Conservation (phyloP, 2,797 vertebrate genomes). For the Sebastolobus alascanus region DNA sequence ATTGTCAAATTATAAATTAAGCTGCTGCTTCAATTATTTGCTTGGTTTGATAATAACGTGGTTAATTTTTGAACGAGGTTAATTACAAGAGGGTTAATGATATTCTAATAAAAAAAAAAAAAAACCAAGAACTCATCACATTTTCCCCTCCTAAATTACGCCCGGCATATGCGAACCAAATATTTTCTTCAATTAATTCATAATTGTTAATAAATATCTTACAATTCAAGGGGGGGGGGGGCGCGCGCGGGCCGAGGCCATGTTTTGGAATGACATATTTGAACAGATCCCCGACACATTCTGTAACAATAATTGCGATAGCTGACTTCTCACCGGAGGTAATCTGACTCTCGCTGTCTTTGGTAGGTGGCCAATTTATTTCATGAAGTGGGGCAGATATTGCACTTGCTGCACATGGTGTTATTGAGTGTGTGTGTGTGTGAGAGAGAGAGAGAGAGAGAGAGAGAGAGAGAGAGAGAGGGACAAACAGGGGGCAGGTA, state of each 20-base stretch:
- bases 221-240: slow-evolving; percentile 39
- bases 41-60: slow-evolving; percentile 87
- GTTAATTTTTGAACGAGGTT: slow-evolving; percentile 89
- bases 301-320: slow-evolving; percentile 75
- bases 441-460: slow-evolving; percentile 17
- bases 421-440: slow-evolving; percentile 46
- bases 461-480: slow-evolving; percentile 36
- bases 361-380: slow-evolving; percentile 83
- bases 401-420: slow-evolving; percentile 63
- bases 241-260: slow-evolving; percentile 37
- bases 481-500: slow-evolving; percentile 80
- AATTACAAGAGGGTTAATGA: slow-evolving; percentile 88
- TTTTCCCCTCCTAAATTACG: slow-evolving; percentile 76
- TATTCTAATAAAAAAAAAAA: slow-evolving; percentile 84
- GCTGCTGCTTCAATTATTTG: slow-evolving; percentile 87
- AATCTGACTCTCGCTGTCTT: slow-evolving; percentile 77
- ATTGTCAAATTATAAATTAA: slow-evolving; percentile 88
- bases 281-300: slow-evolving; percentile 76
- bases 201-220: slow-evolving; percentile 84
- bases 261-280: slow-evolving; percentile 77
- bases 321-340: slow-evolving; percentile 74
- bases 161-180: slow-evolving; percentile 79
- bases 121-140: slow-evolving; percentile 74
- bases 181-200: slow-evolving; percentile 84
- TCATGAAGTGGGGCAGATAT: slow-evolving; percentile 78